Percentiles rank a stretch among this genome's conserved stretches.
Evolutionary conservation across 2,888 invertebrate species (phyloP).

Genomic region (Catocala sponsa): DNA sequence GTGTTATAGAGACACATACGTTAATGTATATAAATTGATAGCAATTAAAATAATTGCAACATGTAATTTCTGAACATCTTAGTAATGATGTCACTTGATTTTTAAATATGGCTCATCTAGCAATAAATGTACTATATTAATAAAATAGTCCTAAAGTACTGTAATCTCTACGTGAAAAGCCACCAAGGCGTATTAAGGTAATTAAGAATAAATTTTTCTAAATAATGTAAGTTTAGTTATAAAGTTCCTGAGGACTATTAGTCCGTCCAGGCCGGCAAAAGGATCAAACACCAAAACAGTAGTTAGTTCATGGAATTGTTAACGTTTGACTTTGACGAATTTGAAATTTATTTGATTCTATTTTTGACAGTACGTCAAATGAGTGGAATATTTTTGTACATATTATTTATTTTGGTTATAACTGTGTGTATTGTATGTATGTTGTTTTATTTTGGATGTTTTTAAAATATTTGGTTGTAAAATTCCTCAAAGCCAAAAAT

Average conservation of each 20-base stretch:
- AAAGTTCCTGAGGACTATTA: constrained; percentile 82
- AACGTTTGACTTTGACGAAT: constrained; percentile 65
- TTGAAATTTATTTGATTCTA: constrained; percentile 33
- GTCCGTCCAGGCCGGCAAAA: constrained; percentile 84
- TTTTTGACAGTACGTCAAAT: neutral
- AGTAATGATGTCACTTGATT: neutral
- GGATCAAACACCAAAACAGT: constrained; percentile 87
- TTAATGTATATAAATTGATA: too few relatives aligned
- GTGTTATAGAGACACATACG: too few relatives aligned
- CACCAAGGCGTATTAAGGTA: constrained; percentile 5
- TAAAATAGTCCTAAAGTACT: neutral
- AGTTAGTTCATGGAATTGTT: constrained; percentile 73
- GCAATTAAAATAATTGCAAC: too few relatives aligned
- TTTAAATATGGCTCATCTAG: neutral
- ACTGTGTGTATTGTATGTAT: neutral
- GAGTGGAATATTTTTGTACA: constrained; percentile 27
- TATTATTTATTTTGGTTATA: constrained; percentile 4
- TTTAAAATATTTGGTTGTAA: constrained; percentile 7
- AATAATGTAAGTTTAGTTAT: constrained; percentile 63
- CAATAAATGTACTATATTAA: neutral
- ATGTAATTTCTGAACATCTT: too few relatives aligned
- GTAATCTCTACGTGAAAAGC: constrained; percentile 8
- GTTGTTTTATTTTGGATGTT: neutral
- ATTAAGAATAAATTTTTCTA: constrained; percentile 18
- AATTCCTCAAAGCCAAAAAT: constrained; percentile 43